phyloP scores from a whole-genome alignment of 2,113 vertebrate genomes.

The Anolis carolinensis region DNA sequence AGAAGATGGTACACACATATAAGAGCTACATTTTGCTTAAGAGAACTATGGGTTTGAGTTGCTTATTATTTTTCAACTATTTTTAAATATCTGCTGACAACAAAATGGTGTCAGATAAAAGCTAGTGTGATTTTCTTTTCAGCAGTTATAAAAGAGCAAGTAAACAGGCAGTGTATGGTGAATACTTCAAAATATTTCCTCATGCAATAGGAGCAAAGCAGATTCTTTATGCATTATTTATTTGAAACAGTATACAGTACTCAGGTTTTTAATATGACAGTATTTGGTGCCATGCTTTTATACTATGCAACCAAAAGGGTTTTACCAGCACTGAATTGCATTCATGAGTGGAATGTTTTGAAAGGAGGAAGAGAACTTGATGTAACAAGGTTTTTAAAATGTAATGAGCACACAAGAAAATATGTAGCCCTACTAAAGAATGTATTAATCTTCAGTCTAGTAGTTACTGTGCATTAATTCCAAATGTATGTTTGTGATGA shows the following conservation, averaged over 20 bases:
- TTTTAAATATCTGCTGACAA: rapidly evolving
- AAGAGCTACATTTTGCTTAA: too few relatives aligned
- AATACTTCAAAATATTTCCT: background rate
- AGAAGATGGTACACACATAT: background rate
- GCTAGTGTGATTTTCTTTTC: background rate
- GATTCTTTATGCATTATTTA: background rate
- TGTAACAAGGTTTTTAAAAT: conserved; percentile 7
- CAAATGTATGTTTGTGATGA: background rate
- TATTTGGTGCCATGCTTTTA: background rate
- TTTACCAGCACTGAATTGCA: background rate
- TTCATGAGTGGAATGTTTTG: background rate
- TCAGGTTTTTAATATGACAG: background rate
- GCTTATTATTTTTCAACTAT: background rate
- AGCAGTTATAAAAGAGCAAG: background rate
- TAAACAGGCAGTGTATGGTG: background rate
- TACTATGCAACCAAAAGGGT: background rate
- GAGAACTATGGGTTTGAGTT: background rate
- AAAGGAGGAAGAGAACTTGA: background rate
- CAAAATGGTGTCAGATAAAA: background rate
- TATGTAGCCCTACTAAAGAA: background rate
- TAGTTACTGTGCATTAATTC: background rate
- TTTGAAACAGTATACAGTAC: background rate
- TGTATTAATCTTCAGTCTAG: background rate
- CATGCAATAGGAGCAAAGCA: background rate
- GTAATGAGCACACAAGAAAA: conserved; percentile 7